phyloP scores from a whole-genome alignment of 2,888 invertebrate species.

The Panzeria rudis region DNA sequence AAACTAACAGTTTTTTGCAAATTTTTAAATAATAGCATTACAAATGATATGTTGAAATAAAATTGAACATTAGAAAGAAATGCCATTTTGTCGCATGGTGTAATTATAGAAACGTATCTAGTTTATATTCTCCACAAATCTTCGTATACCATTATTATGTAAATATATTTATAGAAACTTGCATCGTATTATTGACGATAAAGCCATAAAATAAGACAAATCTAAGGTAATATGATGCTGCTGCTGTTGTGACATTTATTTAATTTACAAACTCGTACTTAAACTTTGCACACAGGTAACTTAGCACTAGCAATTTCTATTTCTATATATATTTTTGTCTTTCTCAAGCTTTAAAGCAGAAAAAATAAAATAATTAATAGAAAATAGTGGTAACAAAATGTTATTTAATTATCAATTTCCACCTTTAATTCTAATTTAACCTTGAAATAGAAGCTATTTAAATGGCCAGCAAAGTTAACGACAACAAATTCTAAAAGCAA shows the following conservation, averaged over 20 bases:
- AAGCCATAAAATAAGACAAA: background rate
- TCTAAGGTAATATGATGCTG: background rate
- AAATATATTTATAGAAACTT: background rate
- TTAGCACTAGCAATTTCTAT: background rate
- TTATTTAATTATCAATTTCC: constrained; percentile 58
- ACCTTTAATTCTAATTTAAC: constrained; percentile 48
- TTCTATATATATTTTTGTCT: background rate
- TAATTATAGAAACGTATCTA: no score
- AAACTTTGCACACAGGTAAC: constrained; percentile 35
- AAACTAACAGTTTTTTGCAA: no score
- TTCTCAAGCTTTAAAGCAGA: background rate
- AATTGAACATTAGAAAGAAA: no score
- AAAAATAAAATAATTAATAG: constrained; percentile 12
- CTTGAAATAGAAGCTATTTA: constrained; percentile 59
- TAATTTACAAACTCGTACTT: constrained; percentile 22
- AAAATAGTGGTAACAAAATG: constrained; percentile 41
- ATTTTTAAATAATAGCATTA: no score
- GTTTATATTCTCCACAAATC: no score
- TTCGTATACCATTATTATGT: background rate
- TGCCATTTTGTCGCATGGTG: no score
- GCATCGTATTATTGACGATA: background rate
- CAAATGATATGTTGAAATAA: no score
- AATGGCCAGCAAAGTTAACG: constrained; percentile 14
- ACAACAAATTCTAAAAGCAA: constrained; percentile 15
- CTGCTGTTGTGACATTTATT: constrained; percentile 8